Evolutionary conservation across 2,888 invertebrate species (phyloP).

Genomic region (Coenonympha glycerion): DNA sequence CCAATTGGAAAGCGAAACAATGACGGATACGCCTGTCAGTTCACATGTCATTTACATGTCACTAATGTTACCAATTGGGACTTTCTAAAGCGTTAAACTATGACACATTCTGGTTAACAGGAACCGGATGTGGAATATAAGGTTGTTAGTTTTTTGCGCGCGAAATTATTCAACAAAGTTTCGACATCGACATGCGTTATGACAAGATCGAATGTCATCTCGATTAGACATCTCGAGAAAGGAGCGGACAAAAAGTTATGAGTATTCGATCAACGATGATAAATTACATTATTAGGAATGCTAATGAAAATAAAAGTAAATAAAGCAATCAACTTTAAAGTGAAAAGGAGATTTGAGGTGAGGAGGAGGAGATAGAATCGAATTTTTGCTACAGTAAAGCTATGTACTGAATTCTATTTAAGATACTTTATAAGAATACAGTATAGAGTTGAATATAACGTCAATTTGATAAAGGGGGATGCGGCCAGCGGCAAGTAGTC

Average conservation of each 20-base stretch:
- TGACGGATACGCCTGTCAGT: conserved; percentile 18
- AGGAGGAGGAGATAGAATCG: too few species aligned
- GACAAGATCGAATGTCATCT: neutral
- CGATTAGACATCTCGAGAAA: neutral
- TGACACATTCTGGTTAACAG: neutral
- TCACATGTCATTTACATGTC: conserved; percentile 7
- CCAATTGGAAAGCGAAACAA: conserved; percentile 16
- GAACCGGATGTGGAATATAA: conserved; percentile 15
- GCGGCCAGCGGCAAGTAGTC: too few species aligned
- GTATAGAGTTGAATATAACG: too few species aligned
- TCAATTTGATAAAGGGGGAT: too few species aligned
- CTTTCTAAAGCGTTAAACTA: conserved; percentile 20
- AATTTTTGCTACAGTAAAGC: too few species aligned
- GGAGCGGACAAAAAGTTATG: neutral
- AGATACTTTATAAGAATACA: too few species aligned
- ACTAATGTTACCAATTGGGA: conserved; percentile 9
- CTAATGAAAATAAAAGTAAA: too few species aligned
- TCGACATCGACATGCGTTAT: conserved; percentile 4
- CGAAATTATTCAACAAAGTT: conserved; percentile 6
- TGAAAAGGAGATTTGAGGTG: too few species aligned
- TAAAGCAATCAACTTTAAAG: too few species aligned
- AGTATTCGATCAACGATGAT: neutral
- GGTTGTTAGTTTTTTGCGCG: conserved; percentile 11
- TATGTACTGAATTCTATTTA: too few species aligned
- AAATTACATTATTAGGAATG: too few species aligned